phyloP scores from a whole-genome alignment of 2,797 vertebrate species.

The Neostethus bicornis region DNA sequence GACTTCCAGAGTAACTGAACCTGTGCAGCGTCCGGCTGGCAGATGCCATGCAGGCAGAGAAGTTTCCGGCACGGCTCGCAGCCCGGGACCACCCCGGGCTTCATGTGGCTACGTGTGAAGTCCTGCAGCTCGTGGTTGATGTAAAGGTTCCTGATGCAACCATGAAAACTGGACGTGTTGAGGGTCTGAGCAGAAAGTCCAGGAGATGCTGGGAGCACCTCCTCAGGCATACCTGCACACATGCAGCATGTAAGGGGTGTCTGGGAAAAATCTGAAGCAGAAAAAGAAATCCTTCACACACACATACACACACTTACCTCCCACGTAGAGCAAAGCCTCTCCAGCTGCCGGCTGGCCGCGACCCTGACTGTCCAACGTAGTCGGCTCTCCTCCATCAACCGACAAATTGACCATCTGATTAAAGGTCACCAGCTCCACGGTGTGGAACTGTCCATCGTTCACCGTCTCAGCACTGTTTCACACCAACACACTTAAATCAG shows the following conservation, averaged over 20 bases:
- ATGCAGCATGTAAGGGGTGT: background rate
- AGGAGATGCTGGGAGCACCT: slow-evolving; percentile 53
- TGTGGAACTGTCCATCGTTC: slow-evolving; percentile 92
- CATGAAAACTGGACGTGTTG: slow-evolving; percentile 92
- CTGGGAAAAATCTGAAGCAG: background rate
- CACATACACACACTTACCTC: slow-evolving; percentile 75
- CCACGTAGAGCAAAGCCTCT: slow-evolving; percentile 88
- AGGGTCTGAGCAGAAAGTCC: slow-evolving; percentile 87
- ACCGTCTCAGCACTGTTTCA: slow-evolving; percentile 85
- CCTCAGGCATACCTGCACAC: slow-evolving; percentile 67
- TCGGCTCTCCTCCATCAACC: slow-evolving; percentile 89
- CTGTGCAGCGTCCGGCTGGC: slow-evolving; percentile 83
- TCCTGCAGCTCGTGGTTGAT: slow-evolving; percentile 98
- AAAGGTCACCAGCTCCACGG: slow-evolving; percentile 91
- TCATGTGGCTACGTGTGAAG: slow-evolving; percentile 94
- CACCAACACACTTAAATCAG: too few species aligned
- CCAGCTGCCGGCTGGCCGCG: slow-evolving; percentile 79
- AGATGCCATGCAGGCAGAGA: slow-evolving; percentile 91
- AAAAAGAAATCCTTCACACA: background rate
- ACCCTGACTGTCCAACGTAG: slow-evolving; percentile 88
- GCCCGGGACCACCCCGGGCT: slow-evolving; percentile 92
- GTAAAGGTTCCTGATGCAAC: slow-evolving; percentile 97
- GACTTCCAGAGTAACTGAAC: too few species aligned
- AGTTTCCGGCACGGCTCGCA: slow-evolving; percentile 92
- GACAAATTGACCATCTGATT: slow-evolving; percentile 92